Base-by-base conservation (phyloP, 2,888 invertebrate species). In the Eurytoma adleriae region DNA sequence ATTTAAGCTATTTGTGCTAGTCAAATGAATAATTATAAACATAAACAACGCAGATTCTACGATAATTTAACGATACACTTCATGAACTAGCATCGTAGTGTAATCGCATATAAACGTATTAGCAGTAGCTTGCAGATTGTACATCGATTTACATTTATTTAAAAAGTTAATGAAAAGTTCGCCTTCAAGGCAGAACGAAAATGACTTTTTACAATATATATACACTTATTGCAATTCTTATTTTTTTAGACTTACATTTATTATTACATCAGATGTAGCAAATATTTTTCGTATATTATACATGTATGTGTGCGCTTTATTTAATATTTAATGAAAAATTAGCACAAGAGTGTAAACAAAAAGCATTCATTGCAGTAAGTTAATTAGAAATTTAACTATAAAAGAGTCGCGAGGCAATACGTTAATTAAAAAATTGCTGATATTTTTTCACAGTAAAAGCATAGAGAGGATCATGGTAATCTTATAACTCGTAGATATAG, bases 361-460 rank as follows among this genome's bases (percentile, higher is more conserved):
- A 56, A 74, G 57, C 67, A 74, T 74, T 73, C 57, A 27, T 40
- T 67, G 57, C 67, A n/a, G 59, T 57, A 56, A 30, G 10, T 24
- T 40, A 54, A 18, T n/a, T n/a, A n/a, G n/a, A n/a, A n/a, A n/a
- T 64, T 73, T 67, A 24, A 50, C 67, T 50, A 54, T 57, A 40
- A 40, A 61, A 50, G 3, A 52, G 27, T n/a, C 52, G 40, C 40
- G 24, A 13, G 30, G 61, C 27, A 76, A 67, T 79, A 40, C n/a
- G 50, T 30, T 14, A 76, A 66, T 57, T 18, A 40, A 18, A 52
- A 64, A 66, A 66, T 59, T 66, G 70, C 66, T 70, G 16, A n/a
- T 76, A 79, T 70, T 79, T 79, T 74, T 52, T 54, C 75, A 71
- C 64, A 30, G 52, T 52, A 59, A 66, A 67, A 24, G 14, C 40